A percentile compares a stretch with the other conserved stretches of the same genome.
Evolutionary conservation across 2,888 invertebrate genomes (phyloP).

Genomic region (Cheilosia urbana): DNA sequence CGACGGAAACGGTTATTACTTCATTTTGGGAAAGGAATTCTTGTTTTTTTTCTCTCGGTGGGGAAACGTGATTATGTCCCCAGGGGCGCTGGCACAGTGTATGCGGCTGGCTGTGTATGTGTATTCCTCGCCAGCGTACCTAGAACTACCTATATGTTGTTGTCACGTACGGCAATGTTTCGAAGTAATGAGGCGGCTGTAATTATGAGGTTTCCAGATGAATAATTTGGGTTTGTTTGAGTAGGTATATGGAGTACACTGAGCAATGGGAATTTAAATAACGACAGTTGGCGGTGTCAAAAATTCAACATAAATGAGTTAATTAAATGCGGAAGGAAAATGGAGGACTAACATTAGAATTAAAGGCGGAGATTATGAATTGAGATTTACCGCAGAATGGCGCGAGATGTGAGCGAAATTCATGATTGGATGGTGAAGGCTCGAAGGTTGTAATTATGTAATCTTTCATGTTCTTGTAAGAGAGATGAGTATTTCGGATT

Average conservation of each 20-base stretch:
- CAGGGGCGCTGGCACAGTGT: not conserved
- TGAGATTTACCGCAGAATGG: not conserved
- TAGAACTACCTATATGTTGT: too few relatives aligned
- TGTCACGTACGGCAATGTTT: conserved; percentile 64
- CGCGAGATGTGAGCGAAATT: not conserved
- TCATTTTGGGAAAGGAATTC: conserved; percentile 53
- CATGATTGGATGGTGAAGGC: not conserved
- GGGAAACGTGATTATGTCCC: conserved; percentile 62
- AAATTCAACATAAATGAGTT: conserved; percentile 31
- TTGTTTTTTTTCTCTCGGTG: not conserved
- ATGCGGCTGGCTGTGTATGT: conserved; percentile 1
- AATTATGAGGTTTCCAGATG: conserved; percentile 69
- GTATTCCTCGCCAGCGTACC: conserved; percentile 7
- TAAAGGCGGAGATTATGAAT: conserved; percentile 16
- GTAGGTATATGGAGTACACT: not conserved
- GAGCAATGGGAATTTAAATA: conserved; percentile 49
- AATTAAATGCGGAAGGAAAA: conserved; percentile 9
- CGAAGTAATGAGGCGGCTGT: conserved; percentile 68
- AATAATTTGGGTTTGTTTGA: conserved; percentile 33
- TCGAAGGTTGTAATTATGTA: too few relatives aligned
- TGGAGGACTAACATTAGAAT: not conserved
- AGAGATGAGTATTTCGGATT: too few relatives aligned
- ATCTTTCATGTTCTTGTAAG: too few relatives aligned
- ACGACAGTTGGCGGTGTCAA: conserved; percentile 20
- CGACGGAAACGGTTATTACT: conserved; percentile 73